Conservation (phyloP, 2,888 invertebrate genomes). For the Rotaria socialis region DNA sequence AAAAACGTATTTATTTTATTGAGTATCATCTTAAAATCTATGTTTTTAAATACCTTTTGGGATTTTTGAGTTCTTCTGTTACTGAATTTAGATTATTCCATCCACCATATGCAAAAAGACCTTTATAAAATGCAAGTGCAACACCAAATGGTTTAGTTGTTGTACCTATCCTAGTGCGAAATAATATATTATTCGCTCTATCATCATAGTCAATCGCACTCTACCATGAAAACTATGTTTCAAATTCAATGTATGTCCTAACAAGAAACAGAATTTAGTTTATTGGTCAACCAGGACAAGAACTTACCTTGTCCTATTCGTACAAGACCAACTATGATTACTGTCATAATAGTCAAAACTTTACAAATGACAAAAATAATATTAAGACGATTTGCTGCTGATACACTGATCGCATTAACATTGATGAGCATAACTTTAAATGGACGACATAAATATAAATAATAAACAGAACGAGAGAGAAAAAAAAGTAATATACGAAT, state of each 20-base stretch:
- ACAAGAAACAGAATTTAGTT: slow-evolving; percentile 60
- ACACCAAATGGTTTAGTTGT: neutral
- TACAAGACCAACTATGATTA: slow-evolving; percentile 79
- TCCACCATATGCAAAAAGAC: slow-evolving; percentile 79
- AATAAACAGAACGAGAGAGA: slow-evolving; percentile 68
- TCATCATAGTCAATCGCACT: slow-evolving; percentile 54
- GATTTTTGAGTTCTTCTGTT: slow-evolving; percentile 68
- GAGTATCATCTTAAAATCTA: too few relatives aligned
- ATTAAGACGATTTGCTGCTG: slow-evolving; percentile 84
- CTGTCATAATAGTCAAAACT: slow-evolving; percentile 77
- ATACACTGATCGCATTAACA: slow-evolving; percentile 88
- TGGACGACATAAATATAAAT: slow-evolving; percentile 71
- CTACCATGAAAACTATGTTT: neutral
- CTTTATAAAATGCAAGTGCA: slow-evolving; percentile 69
- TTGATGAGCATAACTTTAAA: slow-evolving; percentile 77
- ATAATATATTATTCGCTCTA: slow-evolving; percentile 53
- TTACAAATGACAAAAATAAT: slow-evolving; percentile 88
- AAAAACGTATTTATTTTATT: slow-evolving; percentile 48
- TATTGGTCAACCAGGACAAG: neutral
- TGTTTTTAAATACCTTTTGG: slow-evolving; percentile 61
- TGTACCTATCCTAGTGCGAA: neutral
- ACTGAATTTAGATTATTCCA: slow-evolving; percentile 74
- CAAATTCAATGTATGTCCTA: neutral
- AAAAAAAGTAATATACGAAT: slow-evolving; percentile 65
- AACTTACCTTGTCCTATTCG: slow-evolving; percentile 43